These are phyloP conservation scores for Coregonus ussuriensis DNA, from an alignment of 2,797 vertebrate species.

Conservation along the genomic window DNA sequence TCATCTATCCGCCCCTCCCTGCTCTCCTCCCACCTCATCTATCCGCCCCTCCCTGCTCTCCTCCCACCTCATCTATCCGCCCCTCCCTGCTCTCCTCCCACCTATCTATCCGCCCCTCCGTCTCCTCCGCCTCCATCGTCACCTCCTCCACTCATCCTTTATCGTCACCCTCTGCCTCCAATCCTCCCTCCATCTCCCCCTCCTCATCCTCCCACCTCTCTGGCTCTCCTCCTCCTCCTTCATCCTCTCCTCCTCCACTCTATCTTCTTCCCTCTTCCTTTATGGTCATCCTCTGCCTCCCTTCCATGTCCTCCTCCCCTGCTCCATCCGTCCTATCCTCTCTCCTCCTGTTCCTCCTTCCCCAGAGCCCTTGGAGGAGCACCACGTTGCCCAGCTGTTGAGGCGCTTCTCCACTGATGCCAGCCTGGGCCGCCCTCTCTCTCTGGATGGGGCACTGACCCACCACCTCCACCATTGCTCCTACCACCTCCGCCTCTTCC, in stretches of 20 bases:
- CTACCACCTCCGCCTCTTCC: slow-evolving; percentile 98
- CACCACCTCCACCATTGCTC: too few species aligned
- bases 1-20: neutral
- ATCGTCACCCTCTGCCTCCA: neutral
- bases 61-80: too few species aligned
- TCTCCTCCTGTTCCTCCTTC: slow-evolving; percentile 74
- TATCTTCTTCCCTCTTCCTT: slow-evolving; percentile 47
- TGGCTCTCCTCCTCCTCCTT: slow-evolving; percentile 25
- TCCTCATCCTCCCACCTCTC: slow-evolving; percentile 33
- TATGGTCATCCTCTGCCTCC: slow-evolving; percentile 44
- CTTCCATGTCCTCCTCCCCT: slow-evolving; percentile 53
- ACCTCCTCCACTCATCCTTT: neutral
- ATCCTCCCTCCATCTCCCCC: neutral
- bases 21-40: too few species aligned
- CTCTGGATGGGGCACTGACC: too few species aligned
- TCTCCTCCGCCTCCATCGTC: too few species aligned
- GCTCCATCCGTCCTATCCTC: slow-evolving; percentile 64
- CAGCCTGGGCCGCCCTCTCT: too few species aligned
- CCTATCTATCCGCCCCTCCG: too few species aligned
- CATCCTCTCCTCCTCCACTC: slow-evolving; percentile 59
- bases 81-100: too few species aligned
- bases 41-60: slow-evolving; percentile 20
- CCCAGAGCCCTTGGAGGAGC: slow-evolving; percentile 92
- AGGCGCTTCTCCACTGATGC: slow-evolving; percentile 90
- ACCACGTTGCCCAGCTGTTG: slow-evolving; percentile 92